Conservation (phyloP, 2,113 vertebrate species). For the Cyrtonyx montezumae region DNA sequence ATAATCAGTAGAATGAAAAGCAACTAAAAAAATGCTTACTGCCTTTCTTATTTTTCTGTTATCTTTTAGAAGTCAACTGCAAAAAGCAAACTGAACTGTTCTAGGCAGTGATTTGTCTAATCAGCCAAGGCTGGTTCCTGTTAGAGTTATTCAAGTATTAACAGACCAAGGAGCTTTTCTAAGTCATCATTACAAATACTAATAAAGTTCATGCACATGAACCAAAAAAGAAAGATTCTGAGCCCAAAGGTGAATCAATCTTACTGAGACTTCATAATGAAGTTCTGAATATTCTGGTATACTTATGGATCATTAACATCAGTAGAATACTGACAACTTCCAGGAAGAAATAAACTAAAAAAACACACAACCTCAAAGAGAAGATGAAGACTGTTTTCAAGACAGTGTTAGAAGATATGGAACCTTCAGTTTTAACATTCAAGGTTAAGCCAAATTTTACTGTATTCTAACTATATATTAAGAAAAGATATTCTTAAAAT, state of each 20-base stretch:
- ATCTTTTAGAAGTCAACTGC: not conserved
- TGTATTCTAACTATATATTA: not conserved
- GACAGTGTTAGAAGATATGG: not conserved
- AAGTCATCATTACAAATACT: not conserved
- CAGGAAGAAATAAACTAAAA: rapidly evolving
- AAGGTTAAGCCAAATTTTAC: not conserved
- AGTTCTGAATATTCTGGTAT: not conserved
- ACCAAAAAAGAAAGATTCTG: not conserved
- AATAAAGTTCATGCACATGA: not conserved
- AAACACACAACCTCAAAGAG: not conserved
- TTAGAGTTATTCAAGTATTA: not conserved
- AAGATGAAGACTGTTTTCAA: not conserved
- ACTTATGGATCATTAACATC: not conserved
- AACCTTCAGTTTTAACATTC: not conserved
- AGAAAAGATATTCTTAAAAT: rapidly evolving
- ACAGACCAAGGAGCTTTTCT: not conserved
- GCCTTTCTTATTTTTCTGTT: not conserved
- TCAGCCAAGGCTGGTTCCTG: not conserved
- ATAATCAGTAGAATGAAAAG: not conserved
- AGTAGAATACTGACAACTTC: not conserved
- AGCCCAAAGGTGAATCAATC: not conserved
- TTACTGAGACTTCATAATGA: not conserved
- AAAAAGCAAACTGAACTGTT: not conserved
- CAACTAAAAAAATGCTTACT: not conserved
- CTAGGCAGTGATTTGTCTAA: not conserved